Evolutionary conservation across 2,888 invertebrate genomes (phyloP), one percentile per base, ranked within the genome.

Genomic region (Rugalucina vietnamica): DNA sequence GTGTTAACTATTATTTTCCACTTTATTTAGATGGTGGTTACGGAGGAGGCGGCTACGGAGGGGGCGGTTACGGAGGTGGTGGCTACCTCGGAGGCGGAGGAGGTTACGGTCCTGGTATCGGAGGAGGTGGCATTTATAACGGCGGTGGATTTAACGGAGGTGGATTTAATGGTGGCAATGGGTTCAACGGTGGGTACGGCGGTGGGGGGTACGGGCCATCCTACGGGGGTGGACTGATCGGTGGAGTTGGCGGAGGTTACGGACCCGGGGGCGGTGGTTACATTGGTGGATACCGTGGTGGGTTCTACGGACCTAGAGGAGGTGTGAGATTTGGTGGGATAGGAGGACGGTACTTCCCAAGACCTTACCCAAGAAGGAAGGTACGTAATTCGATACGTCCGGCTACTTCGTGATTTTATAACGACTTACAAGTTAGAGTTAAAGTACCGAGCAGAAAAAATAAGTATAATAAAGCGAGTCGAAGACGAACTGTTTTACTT

Each of bases 51-150:
- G 77, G 77, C 10, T 74, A 34, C 29, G 69, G 69, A 32, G 71
- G 80, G 21, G 78, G 77, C 32, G 75, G 80, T 5, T 75, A 27
- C 54, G 37, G 37, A 10, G 49, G 57, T 4, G 80, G 81, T 14
- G 71, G 70, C 60, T 57, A 39, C 14, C 70, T 24, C 34, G 71
- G 78, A 34, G 78, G 78, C 29, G 50, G 71, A 14, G 14, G 29
- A 21, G 49, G 74, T n/a, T 37, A 36, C 12, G n/a, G 12, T 29
- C 34, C 70, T 14, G 34, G 3, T 39, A 1, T 5, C 50, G 1
- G 34, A n/a, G 27, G 32, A 4, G 57, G 57, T 57, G 57, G 57
- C 10, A 57, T 57, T 21, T 21, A 57, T 57, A 24, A 57, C n/a
- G 57, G 57, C 5, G 71, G 71, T 39, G 71, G 71, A 43, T 27